Evolutionary conservation across 1,140 invertebrate species (phyloP).

Genomic region (Muscidifurax raptorellus): DNA sequence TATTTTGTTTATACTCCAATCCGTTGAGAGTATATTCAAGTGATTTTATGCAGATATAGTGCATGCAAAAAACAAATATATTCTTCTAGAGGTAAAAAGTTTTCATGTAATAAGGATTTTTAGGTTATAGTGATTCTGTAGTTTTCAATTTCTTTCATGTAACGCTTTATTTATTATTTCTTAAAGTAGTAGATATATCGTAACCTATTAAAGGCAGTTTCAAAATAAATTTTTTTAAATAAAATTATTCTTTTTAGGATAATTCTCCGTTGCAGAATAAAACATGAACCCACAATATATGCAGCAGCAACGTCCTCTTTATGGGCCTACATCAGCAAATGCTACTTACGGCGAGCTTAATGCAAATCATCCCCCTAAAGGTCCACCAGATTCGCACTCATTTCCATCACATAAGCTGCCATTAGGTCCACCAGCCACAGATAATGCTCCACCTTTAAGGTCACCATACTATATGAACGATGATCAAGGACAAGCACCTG

Average conservation of each 20-base stretch:
- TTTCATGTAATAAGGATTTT: background rate
- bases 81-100: no score
- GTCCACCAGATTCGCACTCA: slow-evolving; percentile 48
- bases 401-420: slow-evolving; percentile 57
- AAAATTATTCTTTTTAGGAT: background rate
- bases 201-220: background rate
- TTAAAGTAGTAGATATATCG: background rate
- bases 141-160: background rate
- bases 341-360: slow-evolving; percentile 58
- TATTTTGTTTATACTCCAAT: background rate
- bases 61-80: no score
- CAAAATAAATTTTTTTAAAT: background rate
- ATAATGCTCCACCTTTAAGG: slow-evolving; percentile 4
- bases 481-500: slow-evolving; percentile 51
- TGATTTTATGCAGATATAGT: background rate
- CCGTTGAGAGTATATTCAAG: background rate
- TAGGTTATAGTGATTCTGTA: slow-evolving; percentile 12
- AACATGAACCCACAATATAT: slow-evolving; percentile 69
- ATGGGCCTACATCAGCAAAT: slow-evolving; percentile 56
- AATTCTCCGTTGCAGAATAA: slow-evolving; percentile 33
- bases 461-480: slow-evolving; percentile 58
- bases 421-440: slow-evolving; percentile 47
- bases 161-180: background rate
- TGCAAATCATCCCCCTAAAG: slow-evolving; percentile 60
- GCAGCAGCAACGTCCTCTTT: slow-evolving; percentile 61